Base-by-base conservation (phyloP, 2,888 invertebrate species). In the Lithophane leautieri region DNA sequence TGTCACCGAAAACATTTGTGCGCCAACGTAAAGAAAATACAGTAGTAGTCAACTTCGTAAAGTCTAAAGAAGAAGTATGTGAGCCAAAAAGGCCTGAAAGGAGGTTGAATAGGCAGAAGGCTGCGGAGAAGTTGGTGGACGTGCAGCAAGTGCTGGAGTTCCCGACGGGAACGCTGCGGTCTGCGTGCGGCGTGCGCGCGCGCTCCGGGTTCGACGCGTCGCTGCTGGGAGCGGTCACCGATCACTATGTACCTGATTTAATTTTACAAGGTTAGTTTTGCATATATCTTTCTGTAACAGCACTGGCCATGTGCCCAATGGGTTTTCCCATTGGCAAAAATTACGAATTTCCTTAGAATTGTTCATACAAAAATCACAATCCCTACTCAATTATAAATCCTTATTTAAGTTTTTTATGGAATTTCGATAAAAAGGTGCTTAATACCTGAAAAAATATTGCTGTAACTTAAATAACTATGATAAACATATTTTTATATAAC, bases 161-260 rank as follows among this genome's bases (percentile, higher is more conserved):
- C 71, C 97, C 97, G 0, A 93, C 97, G 94, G 44, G 34, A 2
- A 0, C 34, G 34, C 67, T 67, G 67, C 34, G 67, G 11, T 1
- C 79, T 70, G 47, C 44, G 78, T 1, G 79, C 78, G 12, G 79
- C 9, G 75, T 75, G 62, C 70, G 80, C 50, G 62, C 79, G 60
- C 78, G 86, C 4, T 93, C 96, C 2, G 97, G 97, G 0, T 97
- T 97, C 88, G 97, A 97, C 73, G 96, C 95, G 8, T 97, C 97
- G 44, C 91, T 98, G 74, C 95, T 98, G 82, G 97, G 97, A 44
- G 97, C 97, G 65, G 94, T 97, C 68, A 97, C 97, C 75, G 97
- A 97, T 90, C 97, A 97, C 89, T 98, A 98, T 92, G 97, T 98
- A 91, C 97, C 98, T 89, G 97, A 98, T 95, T 97, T 98, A 97